These are phyloP conservation scores for Drosophila diplacantha DNA, from an alignment of 2,888 invertebrate genomes.

Conservation along the genomic window DNA sequence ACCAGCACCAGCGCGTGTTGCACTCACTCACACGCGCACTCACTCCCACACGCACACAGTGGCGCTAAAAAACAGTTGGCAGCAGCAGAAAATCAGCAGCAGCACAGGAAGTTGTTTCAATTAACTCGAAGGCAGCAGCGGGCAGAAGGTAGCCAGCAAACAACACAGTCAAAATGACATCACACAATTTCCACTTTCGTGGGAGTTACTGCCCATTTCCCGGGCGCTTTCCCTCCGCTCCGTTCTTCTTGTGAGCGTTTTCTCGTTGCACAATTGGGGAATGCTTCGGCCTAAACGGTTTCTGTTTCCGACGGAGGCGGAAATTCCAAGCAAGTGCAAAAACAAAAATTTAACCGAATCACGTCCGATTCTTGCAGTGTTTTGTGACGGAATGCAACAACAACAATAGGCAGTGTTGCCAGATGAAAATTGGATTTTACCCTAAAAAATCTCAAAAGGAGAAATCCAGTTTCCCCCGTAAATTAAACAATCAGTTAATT, in stretches of 20 bases:
- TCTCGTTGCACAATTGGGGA: conserved; percentile 61
- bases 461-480: no score
- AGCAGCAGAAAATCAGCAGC: conserved; percentile 32
- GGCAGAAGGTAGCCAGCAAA: conserved; percentile 5
- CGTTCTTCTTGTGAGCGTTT: conserved; percentile 37
- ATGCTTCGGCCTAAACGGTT: conserved; percentile 19
- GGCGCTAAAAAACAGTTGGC: conserved; percentile 35
- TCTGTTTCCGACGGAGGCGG: conserved; percentile 9
- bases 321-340: conserved; percentile 59
- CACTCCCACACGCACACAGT: conserved; percentile 33
- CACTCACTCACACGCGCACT: conserved; percentile 26
- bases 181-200: conserved; percentile 37
- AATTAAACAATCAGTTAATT: no score
- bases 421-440: no score
- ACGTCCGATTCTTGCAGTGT: conserved; percentile 45
- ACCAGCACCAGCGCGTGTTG: conserved; percentile 27
- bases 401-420: no score
- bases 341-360: conserved; percentile 59
- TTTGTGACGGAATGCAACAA: conserved; percentile 55
- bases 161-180: conserved; percentile 34
- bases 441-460: no score
- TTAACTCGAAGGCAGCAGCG: conserved; percentile 54
- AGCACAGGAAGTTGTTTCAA: conserved; percentile 63
- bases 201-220: conserved; percentile 28
- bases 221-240: not conserved